Percentiles rank a stretch among this genome's conserved stretches.
These are phyloP conservation scores for Rhabditoides inermis DNA, from an alignment of 2,888 invertebrate species.

Conservation along the genomic window DNA sequence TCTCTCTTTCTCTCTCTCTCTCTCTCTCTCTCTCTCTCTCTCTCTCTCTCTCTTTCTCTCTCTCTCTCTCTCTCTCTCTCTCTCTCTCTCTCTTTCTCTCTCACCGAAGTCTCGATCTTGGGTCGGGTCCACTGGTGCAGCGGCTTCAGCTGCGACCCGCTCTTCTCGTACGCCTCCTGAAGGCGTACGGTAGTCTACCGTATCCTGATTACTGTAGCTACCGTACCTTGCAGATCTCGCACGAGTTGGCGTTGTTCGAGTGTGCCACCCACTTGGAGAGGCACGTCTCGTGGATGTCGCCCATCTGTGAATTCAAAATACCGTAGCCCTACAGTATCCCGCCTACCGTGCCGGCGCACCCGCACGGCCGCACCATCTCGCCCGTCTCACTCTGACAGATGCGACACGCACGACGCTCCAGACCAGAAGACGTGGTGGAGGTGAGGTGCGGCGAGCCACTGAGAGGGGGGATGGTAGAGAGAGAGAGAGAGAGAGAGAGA, in stretches of 20 bases:
- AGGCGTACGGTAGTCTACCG: not conserved
- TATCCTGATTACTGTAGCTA: not conserved
- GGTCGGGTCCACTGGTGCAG: constrained; percentile 32
- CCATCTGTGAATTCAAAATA: constrained; percentile 36
- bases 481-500: not conserved
- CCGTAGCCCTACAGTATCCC: no score
- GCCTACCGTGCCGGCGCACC: constrained; percentile 39
- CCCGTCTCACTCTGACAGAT: constrained; percentile 45
- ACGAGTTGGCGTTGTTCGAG: constrained; percentile 25
- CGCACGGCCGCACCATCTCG: constrained; percentile 39
- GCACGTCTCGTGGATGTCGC: constrained; percentile 37
- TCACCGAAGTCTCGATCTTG: constrained; percentile 10
- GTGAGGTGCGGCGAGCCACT: not conserved
- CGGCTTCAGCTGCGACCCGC: constrained; percentile 23
- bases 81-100: not conserved
- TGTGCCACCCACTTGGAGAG: constrained; percentile 38
- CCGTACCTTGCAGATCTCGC: constrained; percentile 40
- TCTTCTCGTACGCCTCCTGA: constrained; percentile 19
- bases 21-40: not conserved
- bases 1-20: not conserved
- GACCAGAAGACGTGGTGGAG: no score
- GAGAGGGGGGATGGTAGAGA: no score
- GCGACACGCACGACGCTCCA: constrained; percentile 29
- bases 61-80: not conserved
- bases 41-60: not conserved